phyloP scores from a whole-genome alignment of 2,888 invertebrate species.

The Agrotis clavis region DNA sequence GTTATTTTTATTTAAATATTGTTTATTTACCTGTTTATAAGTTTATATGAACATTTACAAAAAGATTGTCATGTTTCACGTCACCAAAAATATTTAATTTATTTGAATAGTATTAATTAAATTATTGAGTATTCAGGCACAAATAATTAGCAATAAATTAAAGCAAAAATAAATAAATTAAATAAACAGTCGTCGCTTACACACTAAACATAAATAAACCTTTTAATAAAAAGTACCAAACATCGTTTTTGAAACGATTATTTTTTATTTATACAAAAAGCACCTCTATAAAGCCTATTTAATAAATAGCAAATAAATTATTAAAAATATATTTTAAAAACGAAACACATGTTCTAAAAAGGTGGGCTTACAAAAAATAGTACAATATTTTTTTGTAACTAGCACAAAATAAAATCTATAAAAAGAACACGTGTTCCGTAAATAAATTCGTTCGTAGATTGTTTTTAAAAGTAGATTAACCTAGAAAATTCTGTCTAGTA shows the following conservation, averaged over 20 bases:
- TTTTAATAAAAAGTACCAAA: constrained; percentile 82
- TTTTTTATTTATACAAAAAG: constrained; percentile 51
- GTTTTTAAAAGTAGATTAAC: constrained; percentile 5
- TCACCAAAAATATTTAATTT: constrained; percentile 48
- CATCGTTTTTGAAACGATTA: constrained; percentile 71
- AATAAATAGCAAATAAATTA: constrained; percentile 38
- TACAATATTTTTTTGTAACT: constrained; percentile 20
- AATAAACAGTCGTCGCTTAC: constrained; percentile 56
- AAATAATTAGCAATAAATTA: constrained; percentile 47
- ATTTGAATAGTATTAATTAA: constrained; percentile 41
- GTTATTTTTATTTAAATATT: background rate
- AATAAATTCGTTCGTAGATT: constrained; percentile 28
- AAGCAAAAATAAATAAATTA: constrained; percentile 45
- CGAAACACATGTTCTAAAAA: constrained; percentile 48
- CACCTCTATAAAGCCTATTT: constrained; percentile 15
- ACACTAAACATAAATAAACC: constrained; percentile 73
- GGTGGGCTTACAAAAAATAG: constrained; percentile 49
- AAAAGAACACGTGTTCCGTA: constrained; percentile 54
- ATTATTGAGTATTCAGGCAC: constrained; percentile 78
- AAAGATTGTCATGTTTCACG: constrained; percentile 35
- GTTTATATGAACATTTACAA: constrained; percentile 34
- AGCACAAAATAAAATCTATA: constrained; percentile 16
- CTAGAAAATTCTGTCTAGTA: constrained; percentile 47
- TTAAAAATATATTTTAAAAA: constrained; percentile 30
- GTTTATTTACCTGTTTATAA: constrained; percentile 46